Conservation (phyloP, 2,113 vertebrate genomes). For the Cacatua alba region DNA sequence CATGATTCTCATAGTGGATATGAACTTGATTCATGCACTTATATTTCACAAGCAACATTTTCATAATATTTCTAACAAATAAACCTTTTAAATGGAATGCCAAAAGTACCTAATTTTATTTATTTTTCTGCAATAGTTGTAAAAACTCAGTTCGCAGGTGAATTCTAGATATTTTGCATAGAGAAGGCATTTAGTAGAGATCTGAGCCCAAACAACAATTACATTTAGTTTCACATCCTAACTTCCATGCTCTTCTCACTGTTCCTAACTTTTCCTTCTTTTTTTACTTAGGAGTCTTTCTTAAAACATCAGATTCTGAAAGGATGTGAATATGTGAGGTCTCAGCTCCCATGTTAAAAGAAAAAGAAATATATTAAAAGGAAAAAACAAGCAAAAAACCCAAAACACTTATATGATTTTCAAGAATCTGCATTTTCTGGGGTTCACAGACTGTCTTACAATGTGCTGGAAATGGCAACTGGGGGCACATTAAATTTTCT, state of each 20-base stretch:
- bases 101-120: neutral
- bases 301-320: neutral
- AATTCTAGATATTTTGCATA: neutral
- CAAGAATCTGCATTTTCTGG: neutral
- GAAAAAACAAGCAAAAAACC: neutral
- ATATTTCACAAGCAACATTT: neutral
- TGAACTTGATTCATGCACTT: neutral
- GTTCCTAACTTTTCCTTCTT: neutral
- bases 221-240: neutral
- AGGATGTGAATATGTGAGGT: neutral
- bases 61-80: neutral
- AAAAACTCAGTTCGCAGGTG: neutral
- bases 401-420: neutral
- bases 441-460: neutral
- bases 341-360: neutral
- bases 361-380: neutral
- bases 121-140: neutral
- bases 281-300: neutral
- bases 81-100: neutral
- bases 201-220: neutral
- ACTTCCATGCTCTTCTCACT: neutral
- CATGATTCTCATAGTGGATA: neutral
- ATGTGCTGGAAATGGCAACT: neutral
- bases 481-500: neutral
- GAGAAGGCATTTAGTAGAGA: neutral